These are phyloP conservation scores for Rhinoderma darwinii DNA, from an alignment of 2,113 vertebrate genomes.

Conservation along the genomic window DNA sequence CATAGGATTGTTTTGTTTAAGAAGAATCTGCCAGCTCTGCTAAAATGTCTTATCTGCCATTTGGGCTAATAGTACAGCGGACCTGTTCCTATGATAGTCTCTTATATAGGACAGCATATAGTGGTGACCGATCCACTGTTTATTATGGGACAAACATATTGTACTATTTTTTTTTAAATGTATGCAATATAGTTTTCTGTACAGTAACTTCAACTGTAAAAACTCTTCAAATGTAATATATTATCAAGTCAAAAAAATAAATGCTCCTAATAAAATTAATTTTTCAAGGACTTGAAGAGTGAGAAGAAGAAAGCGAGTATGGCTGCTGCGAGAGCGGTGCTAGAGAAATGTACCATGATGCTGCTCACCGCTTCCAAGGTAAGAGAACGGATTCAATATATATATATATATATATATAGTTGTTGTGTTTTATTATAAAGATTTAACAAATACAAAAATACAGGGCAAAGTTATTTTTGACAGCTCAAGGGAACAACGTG, in stretches of 20 bases:
- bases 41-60: too few relatives aligned
- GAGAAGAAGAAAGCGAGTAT: conserved; percentile 98
- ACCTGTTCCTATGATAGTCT: too few relatives aligned
- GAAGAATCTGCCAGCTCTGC: too few relatives aligned
- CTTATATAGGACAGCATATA: too few relatives aligned
- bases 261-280: neutral
- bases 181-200: neutral
- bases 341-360: conserved; percentile 99
- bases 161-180: neutral
- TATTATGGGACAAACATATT: neutral
- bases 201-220: neutral
- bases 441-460: neutral
- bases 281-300: conserved; percentile 91
- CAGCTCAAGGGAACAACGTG: neutral
- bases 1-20: too few relatives aligned
- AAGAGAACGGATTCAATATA: too few relatives aligned
- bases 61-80: too few relatives aligned
- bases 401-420: neutral
- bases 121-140: too few relatives aligned
- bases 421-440: neutral
- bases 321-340: conserved; percentile 92
- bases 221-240: neutral
- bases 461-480: neutral
- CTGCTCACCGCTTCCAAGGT: conserved; percentile 98
- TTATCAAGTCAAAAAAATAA: neutral